Conservation (phyloP, 1,140 invertebrate genomes). For the Scaptomyza pallida region DNA sequence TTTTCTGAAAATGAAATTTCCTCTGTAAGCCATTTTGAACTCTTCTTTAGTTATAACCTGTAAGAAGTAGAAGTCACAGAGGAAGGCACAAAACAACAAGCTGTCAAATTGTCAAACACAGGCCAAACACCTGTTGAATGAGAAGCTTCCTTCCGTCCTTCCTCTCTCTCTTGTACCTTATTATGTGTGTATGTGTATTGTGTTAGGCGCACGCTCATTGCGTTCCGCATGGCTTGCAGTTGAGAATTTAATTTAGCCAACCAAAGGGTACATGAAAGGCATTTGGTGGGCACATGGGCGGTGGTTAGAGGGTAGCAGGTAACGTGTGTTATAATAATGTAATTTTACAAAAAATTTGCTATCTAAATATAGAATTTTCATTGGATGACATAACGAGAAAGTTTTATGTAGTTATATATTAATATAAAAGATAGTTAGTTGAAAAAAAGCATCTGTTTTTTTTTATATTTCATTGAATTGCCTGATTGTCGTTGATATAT, state of each 20-base stretch:
- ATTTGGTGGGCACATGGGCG: background rate
- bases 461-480: constrained; percentile 33
- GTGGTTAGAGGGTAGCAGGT: background rate
- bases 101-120: background rate
- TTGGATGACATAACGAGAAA: constrained; percentile 40
- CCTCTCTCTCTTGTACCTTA: background rate
- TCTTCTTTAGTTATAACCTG: background rate
- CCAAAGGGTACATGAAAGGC: constrained; percentile 23
- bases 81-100: background rate
- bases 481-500: no score
- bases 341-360: constrained; percentile 10
- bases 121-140: constrained; percentile 58
- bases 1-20: no score
- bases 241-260: constrained; percentile 34
- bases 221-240: constrained; percentile 61
- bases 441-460: no score
- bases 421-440: background rate
- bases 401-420: background rate
- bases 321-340: constrained; percentile 11
- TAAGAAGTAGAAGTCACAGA: background rate
- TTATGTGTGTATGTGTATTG: background rate
- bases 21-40: background rate
- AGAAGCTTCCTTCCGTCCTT: background rate
- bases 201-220: constrained; percentile 3
- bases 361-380: constrained; percentile 10